phyloP scores from a whole-genome alignment of 1,140 invertebrate species.

The Callitettix versicolor region DNA sequence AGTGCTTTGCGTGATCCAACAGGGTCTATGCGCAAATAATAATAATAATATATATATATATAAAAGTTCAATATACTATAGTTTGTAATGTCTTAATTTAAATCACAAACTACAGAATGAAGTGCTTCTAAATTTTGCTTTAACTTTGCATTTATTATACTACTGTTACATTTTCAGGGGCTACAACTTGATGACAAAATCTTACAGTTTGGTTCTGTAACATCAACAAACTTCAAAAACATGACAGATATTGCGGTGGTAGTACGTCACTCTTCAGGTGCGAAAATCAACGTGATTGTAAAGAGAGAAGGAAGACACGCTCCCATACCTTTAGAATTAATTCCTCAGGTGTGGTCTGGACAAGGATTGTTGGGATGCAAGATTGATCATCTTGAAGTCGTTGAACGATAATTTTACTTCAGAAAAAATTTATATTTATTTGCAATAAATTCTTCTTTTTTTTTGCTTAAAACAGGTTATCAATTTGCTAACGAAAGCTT shows the following conservation, averaged over 20 bases:
- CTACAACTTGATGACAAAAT: slow-evolving; percentile 61
- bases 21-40: no score
- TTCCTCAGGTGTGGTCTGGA: slow-evolving; percentile 59
- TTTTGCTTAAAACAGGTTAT: no score
- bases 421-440: no score
- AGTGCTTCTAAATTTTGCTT: slow-evolving; percentile 14
- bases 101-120: neutral
- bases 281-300: slow-evolving; percentile 47
- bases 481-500: no score
- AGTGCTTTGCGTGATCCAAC: no score
- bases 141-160: slow-evolving; percentile 29
- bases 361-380: slow-evolving; percentile 68
- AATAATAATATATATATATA: no score
- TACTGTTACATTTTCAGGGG: slow-evolving; percentile 59
- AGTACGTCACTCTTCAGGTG: slow-evolving; percentile 61
- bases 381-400: slow-evolving; percentile 38
- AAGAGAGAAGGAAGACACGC: slow-evolving; percentile 36
- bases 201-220: slow-evolving; percentile 74
- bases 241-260: slow-evolving; percentile 55
- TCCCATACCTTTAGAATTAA: slow-evolving; percentile 42
- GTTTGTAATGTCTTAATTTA: slow-evolving; percentile 1
- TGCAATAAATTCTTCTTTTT: no score
- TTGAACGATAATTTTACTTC: slow-evolving; percentile 36
- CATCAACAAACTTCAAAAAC: slow-evolving; percentile 56
- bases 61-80: no score